Percentiles rank a stretch among this genome's conserved stretches.
phyloP scores from a whole-genome alignment of 2,113 vertebrate genomes.

The Poecile atricapillus region DNA sequence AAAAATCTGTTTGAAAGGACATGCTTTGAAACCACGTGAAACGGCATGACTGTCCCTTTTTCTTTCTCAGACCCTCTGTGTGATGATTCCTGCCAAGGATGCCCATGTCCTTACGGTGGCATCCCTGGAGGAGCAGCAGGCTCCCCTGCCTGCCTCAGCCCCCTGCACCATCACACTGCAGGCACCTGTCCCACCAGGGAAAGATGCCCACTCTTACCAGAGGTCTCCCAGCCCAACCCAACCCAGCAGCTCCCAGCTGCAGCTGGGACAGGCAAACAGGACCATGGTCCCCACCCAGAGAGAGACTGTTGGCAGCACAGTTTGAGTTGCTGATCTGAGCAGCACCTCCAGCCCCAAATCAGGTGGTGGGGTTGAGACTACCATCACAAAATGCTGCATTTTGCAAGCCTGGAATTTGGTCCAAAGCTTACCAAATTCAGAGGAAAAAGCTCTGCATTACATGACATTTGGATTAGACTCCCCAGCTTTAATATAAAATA shows the following conservation, averaged over 20 bases:
- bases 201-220: background rate
- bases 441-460: background rate
- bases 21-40: background rate
- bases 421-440: background rate
- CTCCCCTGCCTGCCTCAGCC: background rate
- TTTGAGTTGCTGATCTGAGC: background rate
- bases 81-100: background rate
- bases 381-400: background rate
- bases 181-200: background rate
- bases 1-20: background rate
- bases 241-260: background rate
- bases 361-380: rapidly evolving
- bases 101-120: background rate
- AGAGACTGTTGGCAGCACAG: rapidly evolving
- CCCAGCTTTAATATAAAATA: background rate
- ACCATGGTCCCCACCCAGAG: background rate
- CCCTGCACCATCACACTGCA: rapidly evolving
- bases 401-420: background rate
- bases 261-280: background rate
- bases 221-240: background rate
- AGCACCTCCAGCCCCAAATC: background rate
- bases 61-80: background rate
- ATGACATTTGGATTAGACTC: background rate
- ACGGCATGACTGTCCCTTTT: background rate
- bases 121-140: background rate